A percentile compares a stretch with the other conserved stretches of the same genome.
These are phyloP conservation scores for Ormyrus pomaceus DNA, from an alignment of 2,888 invertebrate species.

Conservation along the genomic window DNA sequence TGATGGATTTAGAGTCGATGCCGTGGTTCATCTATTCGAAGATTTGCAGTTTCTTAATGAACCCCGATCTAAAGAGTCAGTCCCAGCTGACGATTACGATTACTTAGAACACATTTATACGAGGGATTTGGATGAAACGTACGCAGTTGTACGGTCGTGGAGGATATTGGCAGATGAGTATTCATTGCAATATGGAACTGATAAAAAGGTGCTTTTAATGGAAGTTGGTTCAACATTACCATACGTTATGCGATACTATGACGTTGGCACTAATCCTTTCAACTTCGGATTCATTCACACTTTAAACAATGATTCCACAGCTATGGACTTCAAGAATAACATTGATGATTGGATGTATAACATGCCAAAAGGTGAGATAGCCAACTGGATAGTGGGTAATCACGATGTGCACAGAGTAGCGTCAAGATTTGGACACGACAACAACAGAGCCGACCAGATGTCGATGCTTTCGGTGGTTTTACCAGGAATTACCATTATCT, in stretches of 20 bases:
- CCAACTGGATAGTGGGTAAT: constrained; percentile 68
- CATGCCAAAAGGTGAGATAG: too few species aligned
- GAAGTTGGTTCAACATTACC: constrained; percentile 76
- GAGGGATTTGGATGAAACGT: constrained; percentile 67
- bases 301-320: too few species aligned
- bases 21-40: constrained; percentile 71
- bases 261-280: too few species aligned
- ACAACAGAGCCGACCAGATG: constrained; percentile 75
- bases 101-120: constrained; percentile 73
- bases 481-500: too few species aligned
- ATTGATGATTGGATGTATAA: too few species aligned
- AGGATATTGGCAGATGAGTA: constrained; percentile 79
- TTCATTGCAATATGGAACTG: constrained; percentile 68
- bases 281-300: too few species aligned
- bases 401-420: constrained; percentile 77
- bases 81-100: constrained; percentile 65
- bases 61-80: constrained; percentile 61
- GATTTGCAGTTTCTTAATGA: constrained; percentile 66
- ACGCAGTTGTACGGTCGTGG: constrained; percentile 77
- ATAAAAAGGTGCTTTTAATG: constrained; percentile 78
- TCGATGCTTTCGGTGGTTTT: too few species aligned
- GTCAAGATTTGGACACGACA: constrained; percentile 73
- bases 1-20: constrained; percentile 80
- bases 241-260: constrained; percentile 61
- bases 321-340: too few species aligned